These are phyloP conservation scores for Bambusicola thoracicus DNA, from an alignment of 2,113 vertebrate genomes.

Conservation along the genomic window DNA sequence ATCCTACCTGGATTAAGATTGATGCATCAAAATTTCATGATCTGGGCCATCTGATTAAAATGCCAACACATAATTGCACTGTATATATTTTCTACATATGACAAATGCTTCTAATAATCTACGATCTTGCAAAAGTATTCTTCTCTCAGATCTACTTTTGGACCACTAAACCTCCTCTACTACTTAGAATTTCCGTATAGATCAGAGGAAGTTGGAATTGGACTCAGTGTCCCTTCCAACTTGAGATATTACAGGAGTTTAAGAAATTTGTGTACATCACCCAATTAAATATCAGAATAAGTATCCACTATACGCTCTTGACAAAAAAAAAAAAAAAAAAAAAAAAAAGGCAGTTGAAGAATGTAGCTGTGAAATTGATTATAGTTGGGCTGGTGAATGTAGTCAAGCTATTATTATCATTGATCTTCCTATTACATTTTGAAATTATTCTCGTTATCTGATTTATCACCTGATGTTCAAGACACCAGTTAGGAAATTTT, in stretches of 20 bases:
- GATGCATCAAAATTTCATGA: background rate
- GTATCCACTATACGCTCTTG: background rate
- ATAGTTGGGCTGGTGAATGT: background rate
- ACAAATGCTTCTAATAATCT: background rate
- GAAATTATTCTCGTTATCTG: background rate
- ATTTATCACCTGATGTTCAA: background rate
- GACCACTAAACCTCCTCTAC: background rate
- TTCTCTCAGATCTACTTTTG: background rate
- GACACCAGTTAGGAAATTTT: background rate
- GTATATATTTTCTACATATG: background rate
- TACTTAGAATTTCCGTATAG: background rate
- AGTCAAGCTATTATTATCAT: background rate
- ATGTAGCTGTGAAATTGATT: background rate
- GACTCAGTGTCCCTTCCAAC: background rate
- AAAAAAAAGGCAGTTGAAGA: background rate
- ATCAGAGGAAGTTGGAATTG: background rate
- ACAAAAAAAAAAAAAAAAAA: background rate
- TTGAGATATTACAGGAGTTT: background rate
- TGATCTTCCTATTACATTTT: background rate
- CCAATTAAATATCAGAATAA: background rate
- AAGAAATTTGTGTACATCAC: background rate
- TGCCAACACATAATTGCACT: background rate
- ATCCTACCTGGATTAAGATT: background rate
- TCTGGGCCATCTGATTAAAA: background rate
- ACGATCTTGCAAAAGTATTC: background rate